These are phyloP conservation scores for Neoaliturus tenellus DNA, from an alignment of 2,888 invertebrate genomes.

Conservation along the genomic window DNA sequence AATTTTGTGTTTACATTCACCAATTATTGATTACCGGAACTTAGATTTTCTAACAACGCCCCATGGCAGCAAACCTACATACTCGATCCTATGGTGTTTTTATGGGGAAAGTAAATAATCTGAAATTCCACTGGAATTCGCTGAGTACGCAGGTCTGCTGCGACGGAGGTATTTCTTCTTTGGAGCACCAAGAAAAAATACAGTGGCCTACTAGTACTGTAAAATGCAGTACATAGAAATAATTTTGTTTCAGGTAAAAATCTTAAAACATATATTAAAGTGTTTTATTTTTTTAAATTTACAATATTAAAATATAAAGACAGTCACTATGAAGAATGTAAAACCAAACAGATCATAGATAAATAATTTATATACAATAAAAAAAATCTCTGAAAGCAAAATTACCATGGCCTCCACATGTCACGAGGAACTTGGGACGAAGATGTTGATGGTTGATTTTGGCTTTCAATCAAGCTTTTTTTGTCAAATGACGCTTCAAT, in stretches of 20 bases:
- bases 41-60: too few relatives aligned
- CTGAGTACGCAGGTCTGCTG: too few relatives aligned
- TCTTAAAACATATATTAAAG: not conserved
- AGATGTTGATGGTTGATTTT: constrained; percentile 46
- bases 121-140: too few relatives aligned
- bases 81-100: too few relatives aligned
- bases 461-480: constrained; percentile 39
- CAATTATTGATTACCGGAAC: too few relatives aligned
- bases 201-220: too few relatives aligned
- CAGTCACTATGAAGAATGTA: not conserved
- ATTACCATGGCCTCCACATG: constrained; percentile 78
- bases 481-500: constrained; percentile 20
- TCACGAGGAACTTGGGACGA: constrained; percentile 62
- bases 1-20: too few relatives aligned
- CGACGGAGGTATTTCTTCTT: too few relatives aligned
- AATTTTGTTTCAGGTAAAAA: not conserved
- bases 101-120: too few relatives aligned
- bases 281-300: not conserved
- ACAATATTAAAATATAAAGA: not conserved
- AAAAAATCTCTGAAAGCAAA: not conserved
- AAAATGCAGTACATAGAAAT: too few relatives aligned
- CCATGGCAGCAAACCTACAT: too few relatives aligned
- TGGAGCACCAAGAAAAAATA: too few relatives aligned
- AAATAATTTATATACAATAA: constrained; percentile 13
- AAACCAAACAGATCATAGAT: constrained; percentile 8